Evolutionary conservation across 2,888 invertebrate genomes (phyloP).

Genomic region (Mythimna loreyi): DNA sequence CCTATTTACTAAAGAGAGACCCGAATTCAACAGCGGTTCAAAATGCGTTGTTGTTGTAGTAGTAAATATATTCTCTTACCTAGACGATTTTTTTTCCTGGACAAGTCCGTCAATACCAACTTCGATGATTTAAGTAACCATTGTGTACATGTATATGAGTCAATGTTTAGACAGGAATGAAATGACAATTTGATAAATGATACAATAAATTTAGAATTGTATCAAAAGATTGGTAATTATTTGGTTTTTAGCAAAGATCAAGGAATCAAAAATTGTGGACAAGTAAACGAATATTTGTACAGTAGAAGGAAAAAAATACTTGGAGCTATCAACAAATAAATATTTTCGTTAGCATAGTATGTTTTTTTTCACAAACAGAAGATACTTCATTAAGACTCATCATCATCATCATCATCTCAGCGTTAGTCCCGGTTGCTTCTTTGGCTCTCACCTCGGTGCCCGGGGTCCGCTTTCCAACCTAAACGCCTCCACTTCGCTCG

Average conservation of each 20-base stretch:
- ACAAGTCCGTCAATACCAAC: background rate
- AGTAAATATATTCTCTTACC: background rate
- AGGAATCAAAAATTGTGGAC: constrained; percentile 17
- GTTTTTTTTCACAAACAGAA: no score
- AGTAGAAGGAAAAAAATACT: background rate
- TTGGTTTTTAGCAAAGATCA: background rate
- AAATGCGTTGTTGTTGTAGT: no score
- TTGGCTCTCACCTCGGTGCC: no score
- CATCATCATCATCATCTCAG: no score
- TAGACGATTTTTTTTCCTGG: background rate
- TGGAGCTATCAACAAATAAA: background rate
- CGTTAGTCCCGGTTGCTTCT: no score
- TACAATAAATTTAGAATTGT: background rate
- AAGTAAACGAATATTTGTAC: no score
- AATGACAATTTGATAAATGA: background rate
- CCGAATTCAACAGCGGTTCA: no score
- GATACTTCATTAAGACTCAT: no score
- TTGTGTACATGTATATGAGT: background rate
- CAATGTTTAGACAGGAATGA: background rate
- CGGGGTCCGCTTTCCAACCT: no score
- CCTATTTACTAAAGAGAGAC: no score
- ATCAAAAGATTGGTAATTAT: constrained; percentile 5
- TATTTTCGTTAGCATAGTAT: no score
- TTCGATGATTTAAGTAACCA: background rate
- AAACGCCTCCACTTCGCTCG: no score